phyloP scores from a whole-genome alignment of 2,888 invertebrate genomes.

The Apomyelois bistriatella region DNA sequence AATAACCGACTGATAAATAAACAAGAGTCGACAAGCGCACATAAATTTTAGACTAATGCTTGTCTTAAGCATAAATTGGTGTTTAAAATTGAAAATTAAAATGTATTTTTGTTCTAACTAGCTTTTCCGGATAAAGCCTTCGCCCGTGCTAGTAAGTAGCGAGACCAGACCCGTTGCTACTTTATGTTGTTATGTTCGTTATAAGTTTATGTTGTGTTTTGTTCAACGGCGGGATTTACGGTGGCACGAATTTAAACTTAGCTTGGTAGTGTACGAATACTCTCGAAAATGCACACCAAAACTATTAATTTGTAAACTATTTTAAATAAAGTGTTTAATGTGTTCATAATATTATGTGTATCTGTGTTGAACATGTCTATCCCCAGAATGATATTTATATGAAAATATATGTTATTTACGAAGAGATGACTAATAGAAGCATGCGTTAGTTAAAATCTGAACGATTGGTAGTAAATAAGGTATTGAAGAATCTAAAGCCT shows the following conservation, averaged over 20 bases:
- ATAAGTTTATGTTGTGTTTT: conserved; percentile 46
- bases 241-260: conserved; percentile 26
- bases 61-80: conserved; percentile 62
- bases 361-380: too few relatives aligned
- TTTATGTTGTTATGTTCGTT: conserved; percentile 44
- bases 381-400: too few relatives aligned
- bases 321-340: too few relatives aligned
- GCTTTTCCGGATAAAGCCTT: conserved; percentile 99
- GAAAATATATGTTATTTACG: too few relatives aligned
- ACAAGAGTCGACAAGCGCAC: conserved; percentile 75
- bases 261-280: too few relatives aligned
- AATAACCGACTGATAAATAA: conserved; percentile 34
- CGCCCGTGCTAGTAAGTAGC: conserved; percentile 98
- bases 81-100: conserved; percentile 46
- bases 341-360: too few relatives aligned
- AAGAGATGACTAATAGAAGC: too few relatives aligned
- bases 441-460: too few relatives aligned
- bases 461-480: too few relatives aligned
- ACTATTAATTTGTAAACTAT: too few relatives aligned
- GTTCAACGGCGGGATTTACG: conserved; percentile 18
- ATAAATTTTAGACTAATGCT: conserved; percentile 59
- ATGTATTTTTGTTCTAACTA: conserved; percentile 82
- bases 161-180: conserved; percentile 69
- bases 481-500: too few relatives aligned
- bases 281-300: too few relatives aligned